Evolutionary conservation across 2,888 invertebrate genomes (phyloP).

Genomic region (Lithophane ornitopus): DNA sequence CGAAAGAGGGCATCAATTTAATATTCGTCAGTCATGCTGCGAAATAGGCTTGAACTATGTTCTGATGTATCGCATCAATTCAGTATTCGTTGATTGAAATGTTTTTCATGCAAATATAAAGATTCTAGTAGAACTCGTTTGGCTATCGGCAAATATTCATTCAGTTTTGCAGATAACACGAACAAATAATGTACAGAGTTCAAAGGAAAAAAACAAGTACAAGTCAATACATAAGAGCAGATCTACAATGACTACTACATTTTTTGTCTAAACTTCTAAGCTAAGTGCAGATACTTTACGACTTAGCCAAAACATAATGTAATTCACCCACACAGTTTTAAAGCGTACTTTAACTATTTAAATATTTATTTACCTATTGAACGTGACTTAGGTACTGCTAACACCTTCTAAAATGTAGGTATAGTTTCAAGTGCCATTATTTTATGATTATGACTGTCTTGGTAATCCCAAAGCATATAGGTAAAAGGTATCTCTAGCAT

Average conservation of each 20-base stretch:
- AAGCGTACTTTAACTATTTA: conserved; percentile 40
- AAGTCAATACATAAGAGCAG: conserved; percentile 1
- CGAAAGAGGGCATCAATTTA: conserved; percentile 48
- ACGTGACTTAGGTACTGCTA: conserved; percentile 30
- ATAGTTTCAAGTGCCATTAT: conserved; percentile 43
- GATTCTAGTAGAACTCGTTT: background rate
- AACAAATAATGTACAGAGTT: background rate
- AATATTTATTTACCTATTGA: conserved; percentile 47
- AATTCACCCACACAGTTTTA: conserved; percentile 33
- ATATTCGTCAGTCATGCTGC: conserved; percentile 20
- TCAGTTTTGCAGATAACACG: background rate
- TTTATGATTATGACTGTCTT: conserved; percentile 7
- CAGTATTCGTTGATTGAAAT: conserved; percentile 27
- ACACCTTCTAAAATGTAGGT: conserved; percentile 25
- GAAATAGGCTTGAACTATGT: conserved; percentile 27
- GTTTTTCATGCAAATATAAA: conserved; percentile 10
- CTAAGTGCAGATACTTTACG: conserved; percentile 18
- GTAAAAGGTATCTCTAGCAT: background rate
- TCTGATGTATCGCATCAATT: conserved; percentile 38
- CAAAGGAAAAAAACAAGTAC: background rate
- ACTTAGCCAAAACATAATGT: conserved; percentile 28
- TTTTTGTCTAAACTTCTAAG: conserved; percentile 41
- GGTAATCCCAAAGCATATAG: conserved; percentile 9
- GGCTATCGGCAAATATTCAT: background rate
- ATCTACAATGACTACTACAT: conserved; percentile 12